Conservation (phyloP, 2,797 vertebrate genomes). For the Sebastiscus tertius region DNA sequence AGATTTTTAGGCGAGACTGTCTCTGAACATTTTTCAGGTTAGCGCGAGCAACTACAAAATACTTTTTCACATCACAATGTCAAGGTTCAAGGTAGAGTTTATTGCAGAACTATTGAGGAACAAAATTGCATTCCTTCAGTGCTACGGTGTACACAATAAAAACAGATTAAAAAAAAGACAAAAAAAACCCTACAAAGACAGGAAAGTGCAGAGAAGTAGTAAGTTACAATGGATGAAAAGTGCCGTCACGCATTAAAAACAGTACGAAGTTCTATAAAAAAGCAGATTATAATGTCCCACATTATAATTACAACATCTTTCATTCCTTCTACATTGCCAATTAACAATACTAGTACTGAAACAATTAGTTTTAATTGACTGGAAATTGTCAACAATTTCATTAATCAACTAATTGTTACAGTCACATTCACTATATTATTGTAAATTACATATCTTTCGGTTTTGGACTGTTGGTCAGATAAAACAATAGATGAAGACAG, state of each 20-base stretch:
- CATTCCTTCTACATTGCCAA: not conserved
- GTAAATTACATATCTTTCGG: fast-evolving
- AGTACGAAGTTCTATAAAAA: not conserved
- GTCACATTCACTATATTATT: not conserved
- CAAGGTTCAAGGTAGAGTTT: not conserved
- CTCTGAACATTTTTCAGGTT: not conserved
- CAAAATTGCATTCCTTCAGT: not conserved
- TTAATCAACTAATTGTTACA: not conserved
- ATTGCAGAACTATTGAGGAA: not conserved
- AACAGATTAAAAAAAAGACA: not conserved
- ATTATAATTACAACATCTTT: not conserved
- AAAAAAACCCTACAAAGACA: not conserved
- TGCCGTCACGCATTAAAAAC: not conserved
- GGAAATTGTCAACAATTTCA: not conserved
- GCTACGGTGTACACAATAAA: not conserved
- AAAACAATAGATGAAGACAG: not conserved
- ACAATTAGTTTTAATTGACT: not conserved
- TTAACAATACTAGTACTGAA: not conserved
- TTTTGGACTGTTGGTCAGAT: not conserved
- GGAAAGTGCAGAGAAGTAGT: not conserved
- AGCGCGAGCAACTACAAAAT: not conserved
- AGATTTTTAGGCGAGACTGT: not conserved
- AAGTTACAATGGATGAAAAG: not conserved
- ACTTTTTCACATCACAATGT: not conserved
- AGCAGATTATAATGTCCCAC: not conserved